Conservation (phyloP, 37 sponge, comb jelly and placozoan genomes). For the Axinella damicornis region DNA sequence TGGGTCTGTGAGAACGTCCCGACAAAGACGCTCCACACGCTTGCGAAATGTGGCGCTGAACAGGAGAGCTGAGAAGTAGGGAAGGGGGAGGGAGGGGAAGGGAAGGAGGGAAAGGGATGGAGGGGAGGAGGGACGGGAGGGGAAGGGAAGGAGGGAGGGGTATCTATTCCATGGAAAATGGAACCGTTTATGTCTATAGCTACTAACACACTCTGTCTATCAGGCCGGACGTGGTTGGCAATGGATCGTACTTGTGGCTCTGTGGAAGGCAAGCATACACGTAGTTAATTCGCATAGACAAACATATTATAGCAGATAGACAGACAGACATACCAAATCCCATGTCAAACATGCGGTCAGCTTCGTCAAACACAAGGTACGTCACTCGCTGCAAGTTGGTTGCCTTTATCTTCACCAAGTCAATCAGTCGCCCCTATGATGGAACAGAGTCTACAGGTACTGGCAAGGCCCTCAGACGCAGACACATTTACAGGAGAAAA, state of each 20-base stretch:
- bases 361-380: conserved; percentile 97
- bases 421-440: conserved; percentile 92
- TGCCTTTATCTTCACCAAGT: conserved; percentile 90
- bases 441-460: too few species aligned
- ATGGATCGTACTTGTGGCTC: conserved; percentile 93
- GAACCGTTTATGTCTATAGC: background rate
- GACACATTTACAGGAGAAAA: too few species aligned
- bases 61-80: conserved; percentile 69
- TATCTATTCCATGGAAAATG: too few species aligned
- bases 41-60: conserved; percentile 99
- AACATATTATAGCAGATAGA: background rate
- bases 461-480: too few species aligned
- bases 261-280: conserved; percentile 12
- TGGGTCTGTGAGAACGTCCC: conserved; percentile 90
- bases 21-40: conserved; percentile 89
- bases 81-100: background rate
- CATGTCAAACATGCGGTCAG: conserved; percentile 99
- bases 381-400: conserved; percentile 88
- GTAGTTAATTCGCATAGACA: background rate
- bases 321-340: conserved; percentile 84
- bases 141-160: background rate
- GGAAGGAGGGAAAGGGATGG: background rate
- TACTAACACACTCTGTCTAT: conserved; percentile 84
- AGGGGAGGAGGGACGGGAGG: background rate
- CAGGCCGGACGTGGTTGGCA: conserved; percentile 92